Conservation (phyloP, 2,797 vertebrate species). For the Mormyrus proboscirostris region DNA sequence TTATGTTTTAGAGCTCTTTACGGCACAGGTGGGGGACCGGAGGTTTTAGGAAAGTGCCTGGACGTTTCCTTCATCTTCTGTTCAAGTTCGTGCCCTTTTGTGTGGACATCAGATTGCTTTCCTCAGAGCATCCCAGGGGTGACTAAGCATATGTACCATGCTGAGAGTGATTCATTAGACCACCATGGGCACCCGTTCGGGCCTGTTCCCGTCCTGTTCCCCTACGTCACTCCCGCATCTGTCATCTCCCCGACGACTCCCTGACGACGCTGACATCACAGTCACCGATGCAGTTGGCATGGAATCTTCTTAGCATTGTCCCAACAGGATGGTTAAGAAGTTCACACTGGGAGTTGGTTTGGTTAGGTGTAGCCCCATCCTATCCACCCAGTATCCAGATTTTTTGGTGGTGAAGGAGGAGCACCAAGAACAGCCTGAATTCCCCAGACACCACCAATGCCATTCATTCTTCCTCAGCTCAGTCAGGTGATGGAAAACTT, state of each 20-base stretch:
- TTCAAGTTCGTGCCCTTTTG: background rate
- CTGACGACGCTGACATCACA: background rate
- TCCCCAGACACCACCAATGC: background rate
- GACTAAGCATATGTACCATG: background rate
- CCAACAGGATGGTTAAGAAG: background rate
- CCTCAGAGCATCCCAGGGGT: background rate
- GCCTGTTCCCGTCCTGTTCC: background rate
- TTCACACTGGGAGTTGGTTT: background rate
- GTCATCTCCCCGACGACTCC: background rate
- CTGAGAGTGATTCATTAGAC: conserved; percentile 7
- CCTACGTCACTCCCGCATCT: background rate
- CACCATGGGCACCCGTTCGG: background rate
- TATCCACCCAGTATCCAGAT: background rate
- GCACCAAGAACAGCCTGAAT: background rate
- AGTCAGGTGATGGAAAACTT: background rate
- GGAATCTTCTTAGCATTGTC: background rate
- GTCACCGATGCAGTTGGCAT: background rate
- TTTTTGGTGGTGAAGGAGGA: background rate
- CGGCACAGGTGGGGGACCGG: background rate
- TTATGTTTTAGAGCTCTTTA: background rate
- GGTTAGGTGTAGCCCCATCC: background rate
- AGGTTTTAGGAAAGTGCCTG: background rate
- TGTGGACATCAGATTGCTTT: background rate
- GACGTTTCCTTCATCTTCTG: background rate
- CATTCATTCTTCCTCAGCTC: background rate